These are phyloP conservation scores for Poecilia velifera DNA, from an alignment of 2,797 vertebrate genomes.

Conservation along the genomic window DNA sequence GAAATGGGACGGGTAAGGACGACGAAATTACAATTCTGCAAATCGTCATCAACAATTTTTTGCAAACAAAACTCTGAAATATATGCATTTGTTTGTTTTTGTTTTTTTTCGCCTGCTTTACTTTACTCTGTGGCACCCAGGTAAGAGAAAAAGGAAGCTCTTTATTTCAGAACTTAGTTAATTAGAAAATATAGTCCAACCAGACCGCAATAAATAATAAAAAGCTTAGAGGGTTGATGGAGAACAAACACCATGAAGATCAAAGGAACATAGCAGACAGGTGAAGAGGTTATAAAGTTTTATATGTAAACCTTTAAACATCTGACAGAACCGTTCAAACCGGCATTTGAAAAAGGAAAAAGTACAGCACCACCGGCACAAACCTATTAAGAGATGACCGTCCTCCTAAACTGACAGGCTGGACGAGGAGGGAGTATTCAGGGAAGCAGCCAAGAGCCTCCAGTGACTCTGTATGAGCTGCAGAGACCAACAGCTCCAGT, in stretches of 20 bases:
- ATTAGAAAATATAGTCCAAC: not conserved
- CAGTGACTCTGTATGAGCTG: not conserved
- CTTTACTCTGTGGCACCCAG: not conserved
- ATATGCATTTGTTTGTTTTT: not conserved
- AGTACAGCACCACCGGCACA: not conserved
- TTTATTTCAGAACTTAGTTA: not conserved
- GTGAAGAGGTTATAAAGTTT: not conserved
- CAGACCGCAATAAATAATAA: not conserved
- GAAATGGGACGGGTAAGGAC: constrained; percentile 92
- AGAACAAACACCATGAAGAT: not conserved
- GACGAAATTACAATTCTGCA: not conserved
- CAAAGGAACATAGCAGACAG: not conserved
- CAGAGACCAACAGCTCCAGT: not conserved
- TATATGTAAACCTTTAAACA: not conserved
- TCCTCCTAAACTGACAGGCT: not conserved
- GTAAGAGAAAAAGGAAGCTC: not conserved
- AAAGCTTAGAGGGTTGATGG: not conserved
- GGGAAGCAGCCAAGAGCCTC: not conserved
- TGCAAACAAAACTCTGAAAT: not conserved
- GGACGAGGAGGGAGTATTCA: not conserved
- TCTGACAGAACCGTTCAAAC: not conserved
- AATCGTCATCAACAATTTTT: not conserved
- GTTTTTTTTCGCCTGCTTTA: not conserved
- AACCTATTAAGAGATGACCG: not conserved
- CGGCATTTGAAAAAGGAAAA: not conserved